These are phyloP conservation scores for Euplagia quadripunctaria DNA, from an alignment of 2,888 invertebrate genomes.

Conservation along the genomic window DNA sequence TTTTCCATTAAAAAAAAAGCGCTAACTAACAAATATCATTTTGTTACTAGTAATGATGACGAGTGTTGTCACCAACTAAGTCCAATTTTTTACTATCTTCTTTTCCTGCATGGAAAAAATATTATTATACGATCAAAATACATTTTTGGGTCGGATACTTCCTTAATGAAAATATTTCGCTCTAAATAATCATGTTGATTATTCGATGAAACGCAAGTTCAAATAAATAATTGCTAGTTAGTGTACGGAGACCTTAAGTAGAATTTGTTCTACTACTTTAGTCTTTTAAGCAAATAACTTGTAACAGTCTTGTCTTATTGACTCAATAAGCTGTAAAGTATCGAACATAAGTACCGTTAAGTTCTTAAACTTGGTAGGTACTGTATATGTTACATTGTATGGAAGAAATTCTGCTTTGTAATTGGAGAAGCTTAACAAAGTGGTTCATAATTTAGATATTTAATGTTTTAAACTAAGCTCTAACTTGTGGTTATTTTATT, in stretches of 20 bases:
- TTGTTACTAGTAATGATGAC: background rate
- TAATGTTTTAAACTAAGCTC: slow-evolving; percentile 2
- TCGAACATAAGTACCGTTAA: slow-evolving; percentile 21
- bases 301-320: slow-evolving; percentile 15
- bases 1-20: too few species aligned
- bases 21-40: background rate
- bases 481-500: background rate
- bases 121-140: background rate
- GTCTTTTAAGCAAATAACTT: slow-evolving; percentile 26
- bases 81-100: background rate
- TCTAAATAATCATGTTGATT: background rate
- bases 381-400: slow-evolving; percentile 13
- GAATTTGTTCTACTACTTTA: slow-evolving; percentile 23
- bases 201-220: background rate
- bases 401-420: slow-evolving; percentile 9
- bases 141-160: background rate
- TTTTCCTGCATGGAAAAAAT: background rate
- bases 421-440: slow-evolving; percentile 1
- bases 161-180: background rate
- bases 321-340: slow-evolving; percentile 22
- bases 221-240: background rate
- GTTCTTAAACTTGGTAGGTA: slow-evolving; percentile 11
- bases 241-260: slow-evolving; percentile 6
- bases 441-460: slow-evolving; percentile 10
- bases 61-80: background rate